Evolutionary conservation across 2,113 vertebrate species (phyloP), one percentile per base, ranked within the genome.

Genomic region (Cyanocitta stelleri): DNA sequence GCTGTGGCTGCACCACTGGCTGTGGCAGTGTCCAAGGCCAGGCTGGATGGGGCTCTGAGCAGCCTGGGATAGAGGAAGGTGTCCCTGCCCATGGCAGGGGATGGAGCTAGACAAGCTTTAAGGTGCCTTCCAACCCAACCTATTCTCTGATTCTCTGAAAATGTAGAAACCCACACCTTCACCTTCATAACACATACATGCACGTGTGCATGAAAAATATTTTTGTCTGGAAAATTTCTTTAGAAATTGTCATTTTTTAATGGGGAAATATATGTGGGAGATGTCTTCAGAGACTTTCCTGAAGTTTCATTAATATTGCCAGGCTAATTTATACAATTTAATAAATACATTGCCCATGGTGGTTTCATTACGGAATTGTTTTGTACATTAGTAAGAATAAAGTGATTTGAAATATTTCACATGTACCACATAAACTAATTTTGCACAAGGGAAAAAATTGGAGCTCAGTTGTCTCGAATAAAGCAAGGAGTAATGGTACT

Each of bases 11-110:
- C 51, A 52, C 51, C 59, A 33, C 59, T 74, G 44, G 19, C 0
- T 33, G 15, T 33, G 59, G 19, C 0, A 33, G 12, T 33, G 59
- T 3, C 16, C 32, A 9, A 58, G 44, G 26, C 21, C 26, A 29
- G 44, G 32, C 2, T 51, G 43, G 58, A 37, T 1, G 2, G n/a
- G 21, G 26, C 26, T 58, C 1, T 0, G 58, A 51, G 37, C 10
- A 58, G 0, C 12, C 51, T 15, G 15, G 17, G 1, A 1, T 0
- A 5, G 17, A 10, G 58, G 51, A 6, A 33, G 7, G 5, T 41
- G 43, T 5, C 49, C 35, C 52, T 58, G 76, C 0, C 26, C 51
- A 7, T 19, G 37, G 37, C 43, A 66, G 54, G 23, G 3, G 2
- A 49, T 33, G 61, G 77, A 52, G 18, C 10, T n/a, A 7, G 6